Base-by-base conservation (phyloP, 2,888 invertebrate species). In the Galeruca laticollis region DNA sequence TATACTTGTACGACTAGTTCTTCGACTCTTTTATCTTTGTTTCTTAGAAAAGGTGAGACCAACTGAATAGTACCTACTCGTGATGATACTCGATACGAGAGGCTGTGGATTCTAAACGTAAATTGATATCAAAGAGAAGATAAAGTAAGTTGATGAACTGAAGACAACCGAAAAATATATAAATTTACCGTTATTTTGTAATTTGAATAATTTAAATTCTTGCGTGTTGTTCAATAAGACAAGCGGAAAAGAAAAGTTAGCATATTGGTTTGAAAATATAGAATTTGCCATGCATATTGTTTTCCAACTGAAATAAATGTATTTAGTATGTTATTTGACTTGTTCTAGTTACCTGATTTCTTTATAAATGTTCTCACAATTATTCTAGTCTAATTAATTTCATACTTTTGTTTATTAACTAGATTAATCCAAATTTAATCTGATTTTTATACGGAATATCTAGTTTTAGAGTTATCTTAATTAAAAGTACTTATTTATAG, bases 1-100 rank as follows among this genome's bases (percentile, higher is more conserved):
- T 73, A 72, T 72, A 76, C 66, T 73, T 73, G 76, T 71, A 71
- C 60, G 74, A 76, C 76, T 63, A 66, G 76, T 76, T 76, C 74
- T 70, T 69, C 60, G 35, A 31, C 57, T 62, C 54, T 64, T 61
- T 61, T 54, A 20, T 67, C 69, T 67, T 67, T 68, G 57, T 64
- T 63, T 31, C 47, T 60, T 52, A 37, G 62, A 64, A 60, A 61
- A 62, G 54, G 54, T 15, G 40, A 54, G 31, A 5, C 26, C n/a
- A 31, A 13, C 31, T 54, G 31, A 54, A 33, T 51, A 51, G 20
- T 51, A 51, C 18, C n/a, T n/a, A 49, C 49, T 49, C 49, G 49
- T n/a, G n/a, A n/a, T 9, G 18, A 49, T 49, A 10, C 21, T 21
- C 20, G 13, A 31, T 31, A 13, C 31, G 31, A 33, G 26, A 54